These are phyloP conservation scores for Enteromius unitaeniatus DNA, from an alignment of 2,797 vertebrate genomes.

Conservation along the genomic window DNA sequence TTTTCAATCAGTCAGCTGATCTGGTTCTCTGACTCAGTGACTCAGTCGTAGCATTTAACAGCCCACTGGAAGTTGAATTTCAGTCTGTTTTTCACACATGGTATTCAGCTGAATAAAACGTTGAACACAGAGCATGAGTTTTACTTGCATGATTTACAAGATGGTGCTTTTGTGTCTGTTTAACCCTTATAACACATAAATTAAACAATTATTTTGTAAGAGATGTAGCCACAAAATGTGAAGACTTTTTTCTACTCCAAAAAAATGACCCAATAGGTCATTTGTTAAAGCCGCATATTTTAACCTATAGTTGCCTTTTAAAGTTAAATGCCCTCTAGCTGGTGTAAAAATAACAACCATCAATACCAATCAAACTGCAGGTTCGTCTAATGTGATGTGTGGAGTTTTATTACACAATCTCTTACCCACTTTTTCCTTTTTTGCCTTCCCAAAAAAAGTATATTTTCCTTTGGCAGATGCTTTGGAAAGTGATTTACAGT, in stretches of 20 bases:
- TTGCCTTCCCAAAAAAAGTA: too few species aligned
- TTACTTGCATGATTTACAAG: background rate
- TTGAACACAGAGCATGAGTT: background rate
- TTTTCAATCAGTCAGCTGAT: background rate
- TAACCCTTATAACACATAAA: background rate
- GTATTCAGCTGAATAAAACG: background rate
- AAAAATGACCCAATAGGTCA: background rate
- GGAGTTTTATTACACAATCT: background rate
- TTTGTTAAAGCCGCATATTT: background rate
- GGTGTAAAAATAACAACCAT: too few species aligned
- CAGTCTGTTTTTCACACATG: slow-evolving; percentile 17
- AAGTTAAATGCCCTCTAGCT: too few species aligned
- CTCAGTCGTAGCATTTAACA: slow-evolving; percentile 1
- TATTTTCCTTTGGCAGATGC: background rate
- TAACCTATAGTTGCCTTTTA: too few species aligned
- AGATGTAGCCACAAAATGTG: background rate
- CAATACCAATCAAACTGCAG: too few species aligned
- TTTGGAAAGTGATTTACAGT: background rate
- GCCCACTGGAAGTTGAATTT: background rate
- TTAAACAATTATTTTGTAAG: background rate
- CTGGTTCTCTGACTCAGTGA: background rate
- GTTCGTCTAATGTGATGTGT: background rate
- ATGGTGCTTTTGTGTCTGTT: background rate
- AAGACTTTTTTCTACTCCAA: too few species aligned
- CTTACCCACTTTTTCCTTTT: background rate